These are phyloP conservation scores for Trissolcus japonicus DNA, from an alignment of 2,888 invertebrate genomes.

Conservation along the genomic window DNA sequence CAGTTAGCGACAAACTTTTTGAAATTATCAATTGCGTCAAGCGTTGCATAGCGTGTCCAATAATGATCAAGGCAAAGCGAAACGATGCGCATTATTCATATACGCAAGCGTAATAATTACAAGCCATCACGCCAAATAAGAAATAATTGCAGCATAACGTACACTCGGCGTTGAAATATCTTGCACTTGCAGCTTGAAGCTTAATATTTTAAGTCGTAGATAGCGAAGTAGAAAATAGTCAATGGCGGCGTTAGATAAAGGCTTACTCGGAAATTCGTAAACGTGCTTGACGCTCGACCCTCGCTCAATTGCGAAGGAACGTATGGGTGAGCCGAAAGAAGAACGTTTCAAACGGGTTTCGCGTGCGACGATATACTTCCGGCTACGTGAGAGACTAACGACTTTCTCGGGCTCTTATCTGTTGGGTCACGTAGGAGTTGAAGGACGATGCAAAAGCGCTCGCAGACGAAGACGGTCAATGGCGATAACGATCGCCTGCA, in stretches of 20 bases:
- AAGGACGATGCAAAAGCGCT: slow-evolving; percentile 61
- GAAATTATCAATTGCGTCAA: slow-evolving; percentile 20
- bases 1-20: neutral
- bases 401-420: slow-evolving; percentile 73
- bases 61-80: slow-evolving; percentile 23
- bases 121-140: slow-evolving; percentile 50
- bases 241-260: slow-evolving; percentile 58
- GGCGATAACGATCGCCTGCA: slow-evolving; percentile 67
- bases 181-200: slow-evolving; percentile 39
- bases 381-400: slow-evolving; percentile 71
- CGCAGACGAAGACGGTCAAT: slow-evolving; percentile 55
- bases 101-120: slow-evolving; percentile 44
- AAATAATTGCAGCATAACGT: slow-evolving; percentile 51
- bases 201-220: slow-evolving; percentile 63
- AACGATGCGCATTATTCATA: slow-evolving; percentile 47
- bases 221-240: slow-evolving; percentile 60
- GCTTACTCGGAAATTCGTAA: slow-evolving; percentile 59
- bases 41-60: slow-evolving; percentile 19
- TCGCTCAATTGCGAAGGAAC: slow-evolving; percentile 60
- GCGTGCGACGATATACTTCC: slow-evolving; percentile 73
- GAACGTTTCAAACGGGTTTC: slow-evolving; percentile 63
- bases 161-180: slow-evolving; percentile 46
- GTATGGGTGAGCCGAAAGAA: slow-evolving; percentile 60
- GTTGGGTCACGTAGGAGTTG: slow-evolving; percentile 57
- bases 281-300: slow-evolving; percentile 61